These are phyloP conservation scores for Illadopsis cleaveri DNA, from an alignment of 2,113 vertebrate genomes.

Conservation along the genomic window DNA sequence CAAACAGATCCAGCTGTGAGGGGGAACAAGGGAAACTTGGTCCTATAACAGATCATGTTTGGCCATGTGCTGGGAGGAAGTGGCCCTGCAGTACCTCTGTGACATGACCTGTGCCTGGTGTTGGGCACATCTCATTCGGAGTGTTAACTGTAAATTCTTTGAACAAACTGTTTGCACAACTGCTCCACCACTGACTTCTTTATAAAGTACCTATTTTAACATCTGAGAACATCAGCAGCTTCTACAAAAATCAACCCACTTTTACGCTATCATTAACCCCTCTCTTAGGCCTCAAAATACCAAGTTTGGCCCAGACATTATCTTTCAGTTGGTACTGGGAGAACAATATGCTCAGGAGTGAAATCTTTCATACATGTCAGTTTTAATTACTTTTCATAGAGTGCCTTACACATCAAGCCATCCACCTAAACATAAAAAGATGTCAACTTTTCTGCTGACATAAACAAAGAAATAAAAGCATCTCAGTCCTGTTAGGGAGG, in stretches of 20 bases:
- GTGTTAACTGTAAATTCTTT: background rate
- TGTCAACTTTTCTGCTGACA: background rate
- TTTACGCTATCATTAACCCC: background rate
- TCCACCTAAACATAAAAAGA: fast-evolving
- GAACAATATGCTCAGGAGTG: fast-evolving
- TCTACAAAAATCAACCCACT: background rate
- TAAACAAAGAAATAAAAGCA: background rate
- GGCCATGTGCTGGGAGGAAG: fast-evolving
- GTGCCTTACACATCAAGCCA: background rate
- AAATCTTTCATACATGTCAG: background rate
- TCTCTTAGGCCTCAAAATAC: background rate
- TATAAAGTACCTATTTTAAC: background rate
- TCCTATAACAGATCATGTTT: fast-evolving
- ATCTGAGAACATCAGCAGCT: background rate
- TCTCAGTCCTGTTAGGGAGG: background rate
- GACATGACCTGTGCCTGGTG: fast-evolving
- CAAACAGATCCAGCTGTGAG: fast-evolving
- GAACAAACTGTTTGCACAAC: background rate
- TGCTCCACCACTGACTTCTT: background rate
- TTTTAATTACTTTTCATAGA: background rate
- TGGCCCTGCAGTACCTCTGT: background rate
- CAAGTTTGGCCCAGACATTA: background rate
- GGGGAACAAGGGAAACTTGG: fast-evolving
- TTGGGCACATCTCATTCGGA: background rate
- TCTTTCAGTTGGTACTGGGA: background rate